Evolutionary conservation across 30 jellyfish, hydroid and myxozoan species (phyloP).

Genomic region (Turritopsis dohrnii): DNA sequence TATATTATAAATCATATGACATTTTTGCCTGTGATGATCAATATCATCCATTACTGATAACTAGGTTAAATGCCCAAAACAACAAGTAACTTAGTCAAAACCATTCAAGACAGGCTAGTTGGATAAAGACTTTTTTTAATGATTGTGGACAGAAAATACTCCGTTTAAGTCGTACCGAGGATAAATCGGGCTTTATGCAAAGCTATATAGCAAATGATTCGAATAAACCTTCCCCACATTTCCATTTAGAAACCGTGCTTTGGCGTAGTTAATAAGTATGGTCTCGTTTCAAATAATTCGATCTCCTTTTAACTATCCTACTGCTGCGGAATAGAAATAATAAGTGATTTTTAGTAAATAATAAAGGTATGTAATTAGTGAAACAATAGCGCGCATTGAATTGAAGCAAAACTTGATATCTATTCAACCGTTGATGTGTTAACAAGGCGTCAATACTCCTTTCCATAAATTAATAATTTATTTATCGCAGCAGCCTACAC

Average conservation of each 20-base stretch:
- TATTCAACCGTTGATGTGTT: background rate
- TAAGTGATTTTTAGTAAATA: background rate
- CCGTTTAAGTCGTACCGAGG: background rate
- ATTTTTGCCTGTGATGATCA: background rate
- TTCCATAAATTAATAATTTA: no score
- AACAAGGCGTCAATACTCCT: no score
- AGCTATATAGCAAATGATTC: background rate
- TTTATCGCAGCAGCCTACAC: no score
- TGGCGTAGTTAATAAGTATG: background rate
- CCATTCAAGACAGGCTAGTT: background rate
- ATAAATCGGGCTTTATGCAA: slow-evolving; percentile 4
- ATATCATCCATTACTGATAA: background rate
- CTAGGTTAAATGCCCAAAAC: background rate
- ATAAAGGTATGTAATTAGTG: background rate
- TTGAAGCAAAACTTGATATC: background rate
- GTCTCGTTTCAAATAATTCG: background rate
- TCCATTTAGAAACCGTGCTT: background rate
- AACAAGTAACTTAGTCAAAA: background rate
- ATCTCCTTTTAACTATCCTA: background rate
- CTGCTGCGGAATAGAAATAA: background rate
- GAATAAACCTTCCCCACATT: slow-evolving; percentile 1
- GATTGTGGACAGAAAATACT: background rate
- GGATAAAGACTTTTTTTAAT: background rate
- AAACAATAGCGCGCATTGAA: background rate
- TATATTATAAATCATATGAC: background rate